Percentiles rank a stretch among this genome's conserved stretches.
These are phyloP conservation scores for Ibidorhyncha struthersii DNA, from an alignment of 2,113 vertebrate species.

Conservation along the genomic window DNA sequence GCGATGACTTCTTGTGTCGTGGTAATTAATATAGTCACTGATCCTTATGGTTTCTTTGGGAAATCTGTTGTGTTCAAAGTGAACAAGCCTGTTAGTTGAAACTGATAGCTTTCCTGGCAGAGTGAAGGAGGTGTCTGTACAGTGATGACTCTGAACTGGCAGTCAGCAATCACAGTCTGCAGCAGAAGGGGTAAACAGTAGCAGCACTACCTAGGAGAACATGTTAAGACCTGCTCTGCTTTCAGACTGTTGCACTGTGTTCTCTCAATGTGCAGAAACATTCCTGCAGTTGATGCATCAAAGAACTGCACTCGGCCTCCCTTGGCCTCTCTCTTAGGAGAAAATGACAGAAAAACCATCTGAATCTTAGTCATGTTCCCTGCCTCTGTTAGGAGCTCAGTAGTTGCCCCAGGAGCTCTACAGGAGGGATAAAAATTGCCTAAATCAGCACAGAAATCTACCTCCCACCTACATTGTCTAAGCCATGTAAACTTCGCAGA, in stretches of 20 bases:
- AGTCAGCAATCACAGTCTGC: background rate
- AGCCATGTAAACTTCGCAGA: background rate
- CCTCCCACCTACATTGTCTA: background rate
- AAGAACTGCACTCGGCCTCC: background rate
- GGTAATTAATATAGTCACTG: background rate
- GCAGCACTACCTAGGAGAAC: background rate
- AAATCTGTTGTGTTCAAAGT: background rate
- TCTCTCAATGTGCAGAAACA: background rate
- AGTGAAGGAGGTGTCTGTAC: background rate
- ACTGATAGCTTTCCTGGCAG: background rate
- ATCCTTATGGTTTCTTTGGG: background rate
- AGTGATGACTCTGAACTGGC: background rate
- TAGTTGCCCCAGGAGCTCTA: background rate
- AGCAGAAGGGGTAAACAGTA: background rate
- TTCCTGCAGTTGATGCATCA: background rate
- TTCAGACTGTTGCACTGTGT: background rate
- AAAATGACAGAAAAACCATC: background rate
- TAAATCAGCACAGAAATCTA: background rate
- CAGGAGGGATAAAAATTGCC: background rate
- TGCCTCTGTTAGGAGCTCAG: background rate
- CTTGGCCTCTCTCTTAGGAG: background rate
- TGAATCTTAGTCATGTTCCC: background rate
- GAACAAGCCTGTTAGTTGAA: background rate
- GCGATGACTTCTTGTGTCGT: background rate
- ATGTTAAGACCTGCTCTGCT: background rate